These are phyloP conservation scores for Zaprionus tsacasi DNA, from an alignment of 1,140 invertebrate species.

Conservation along the genomic window DNA sequence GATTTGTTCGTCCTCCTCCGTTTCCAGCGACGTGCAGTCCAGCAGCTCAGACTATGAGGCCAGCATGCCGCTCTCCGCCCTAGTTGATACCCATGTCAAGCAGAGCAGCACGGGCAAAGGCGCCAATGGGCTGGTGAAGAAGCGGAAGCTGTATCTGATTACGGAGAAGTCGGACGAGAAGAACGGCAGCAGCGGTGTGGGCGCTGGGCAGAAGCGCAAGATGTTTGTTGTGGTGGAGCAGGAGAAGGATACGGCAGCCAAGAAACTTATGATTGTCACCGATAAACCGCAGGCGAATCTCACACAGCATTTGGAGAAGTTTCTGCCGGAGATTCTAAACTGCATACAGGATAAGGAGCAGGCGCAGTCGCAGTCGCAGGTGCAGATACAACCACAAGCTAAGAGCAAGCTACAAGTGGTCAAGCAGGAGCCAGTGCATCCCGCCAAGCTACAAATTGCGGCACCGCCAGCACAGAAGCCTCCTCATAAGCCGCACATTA, in stretches of 20 bases:
- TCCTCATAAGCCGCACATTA: conserved; percentile 61
- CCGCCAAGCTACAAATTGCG: conserved; percentile 6
- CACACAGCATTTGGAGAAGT: conserved; percentile 75
- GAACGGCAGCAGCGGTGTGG: conserved; percentile 21
- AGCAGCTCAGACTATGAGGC: conserved; percentile 69
- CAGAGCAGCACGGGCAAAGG: conserved; percentile 15
- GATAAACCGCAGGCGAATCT: conserved; percentile 67
- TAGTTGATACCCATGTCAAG: conserved; percentile 26
- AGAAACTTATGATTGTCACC: conserved; percentile 75
- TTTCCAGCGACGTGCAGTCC: conserved; percentile 70
- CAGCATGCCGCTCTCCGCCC: conserved; percentile 46
- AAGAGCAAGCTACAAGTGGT: conserved; percentile 20
- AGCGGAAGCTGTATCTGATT: conserved; percentile 75
- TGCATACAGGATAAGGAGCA: conserved; percentile 73
- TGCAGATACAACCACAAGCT: conserved; percentile 50
- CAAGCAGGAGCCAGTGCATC: conserved; percentile 24
- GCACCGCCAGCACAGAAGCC: conserved; percentile 24
- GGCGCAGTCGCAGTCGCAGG: conserved; percentile 42
- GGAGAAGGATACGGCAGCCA: conserved; percentile 57
- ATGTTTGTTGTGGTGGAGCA: conserved; percentile 80
- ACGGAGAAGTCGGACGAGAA: conserved; percentile 69
- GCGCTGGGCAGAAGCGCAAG: conserved; percentile 70
- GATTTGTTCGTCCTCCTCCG: conserved; percentile 71
- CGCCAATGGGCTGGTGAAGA: conserved; percentile 40
- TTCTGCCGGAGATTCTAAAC: conserved; percentile 72